Evolutionary conservation across 2,113 vertebrate genomes (phyloP).

Genomic region (Conger conger): DNA sequence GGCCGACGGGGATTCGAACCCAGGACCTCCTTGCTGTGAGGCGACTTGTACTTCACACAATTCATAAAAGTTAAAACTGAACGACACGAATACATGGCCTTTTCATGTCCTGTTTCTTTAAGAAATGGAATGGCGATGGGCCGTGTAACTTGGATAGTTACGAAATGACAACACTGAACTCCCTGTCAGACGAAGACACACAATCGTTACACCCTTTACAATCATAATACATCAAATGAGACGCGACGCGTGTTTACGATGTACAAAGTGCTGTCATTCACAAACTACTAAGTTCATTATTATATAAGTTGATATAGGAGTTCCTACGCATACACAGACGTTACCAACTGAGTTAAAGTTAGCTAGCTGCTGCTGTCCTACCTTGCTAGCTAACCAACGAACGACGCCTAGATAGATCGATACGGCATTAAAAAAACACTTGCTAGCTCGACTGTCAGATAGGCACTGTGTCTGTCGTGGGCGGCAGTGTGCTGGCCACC

Average conservation of each 20-base stretch:
- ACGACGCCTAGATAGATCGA: background rate
- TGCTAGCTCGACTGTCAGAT: background rate
- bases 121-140: conserved; percentile 24
- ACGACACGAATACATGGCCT: background rate
- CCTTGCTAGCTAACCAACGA: background rate
- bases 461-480: background rate
- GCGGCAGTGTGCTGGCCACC: background rate
- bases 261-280: background rate
- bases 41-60: background rate
- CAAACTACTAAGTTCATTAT: background rate
- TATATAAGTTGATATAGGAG: too few species aligned
- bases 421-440: background rate
- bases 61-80: background rate
- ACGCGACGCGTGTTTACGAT: background rate
- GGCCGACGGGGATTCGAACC: too few species aligned
- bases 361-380: background rate
- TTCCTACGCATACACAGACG: background rate
- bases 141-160: conserved; percentile 19
- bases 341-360: background rate
- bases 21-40: too few species aligned
- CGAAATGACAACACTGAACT: conserved; percentile 8
- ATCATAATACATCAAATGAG: background rate
- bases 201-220: background rate
- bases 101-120: conserved; percentile 8
- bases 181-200: conserved; percentile 22